Evolutionary conservation across 1,140 invertebrate genomes (phyloP), one percentile per base, ranked within the genome.

Genomic region (Drosophila arawakana): DNA sequence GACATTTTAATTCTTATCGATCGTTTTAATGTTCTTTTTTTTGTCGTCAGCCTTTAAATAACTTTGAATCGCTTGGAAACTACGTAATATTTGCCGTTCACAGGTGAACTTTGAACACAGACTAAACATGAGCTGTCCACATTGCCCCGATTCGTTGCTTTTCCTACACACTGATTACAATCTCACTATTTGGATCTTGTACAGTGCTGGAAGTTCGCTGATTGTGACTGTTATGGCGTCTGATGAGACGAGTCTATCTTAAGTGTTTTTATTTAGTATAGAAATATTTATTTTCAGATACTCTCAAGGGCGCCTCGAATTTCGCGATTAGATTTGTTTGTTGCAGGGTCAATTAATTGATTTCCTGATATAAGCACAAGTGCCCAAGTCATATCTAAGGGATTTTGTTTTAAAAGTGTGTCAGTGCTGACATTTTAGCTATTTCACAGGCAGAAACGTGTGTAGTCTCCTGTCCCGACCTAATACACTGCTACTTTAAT

Each of bases 51-150:
- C 81, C 81, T 84, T 66, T 61, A 85, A 80, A 85, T 85, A 84
- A 81, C 78, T 83, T 67, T 63, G 73, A 59, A 63, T 79, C 65
- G 79, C 80, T 72, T 86, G 52, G 84, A 86, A 86, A 86, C 83
- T 86, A 86, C 83, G 83, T 86, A 86, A 86, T 82, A 57, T 59
- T 62, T 68, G 54, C 30, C 47, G 47, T 47, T 41, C 52, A 13
- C 7, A 8, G 39, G 3, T 71, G 80, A 1, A 86, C 84, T 70
- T 86, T 89, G 83, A 66, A 58, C 52, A 47, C 34, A 52, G 78
- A 54, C 37, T 58, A 47, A n/a, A 43, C 68, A 76, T 73, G 70
- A 73, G 71, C 25, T 73, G 65, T 69, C 41, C 65, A 30, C 61
- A 52, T 18, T 39, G 47, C n/a, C n/a, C 18, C 61, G 39, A 37